These are phyloP conservation scores for Metellina segmentata DNA, from an alignment of 2,888 invertebrate genomes.

Conservation along the genomic window DNA sequence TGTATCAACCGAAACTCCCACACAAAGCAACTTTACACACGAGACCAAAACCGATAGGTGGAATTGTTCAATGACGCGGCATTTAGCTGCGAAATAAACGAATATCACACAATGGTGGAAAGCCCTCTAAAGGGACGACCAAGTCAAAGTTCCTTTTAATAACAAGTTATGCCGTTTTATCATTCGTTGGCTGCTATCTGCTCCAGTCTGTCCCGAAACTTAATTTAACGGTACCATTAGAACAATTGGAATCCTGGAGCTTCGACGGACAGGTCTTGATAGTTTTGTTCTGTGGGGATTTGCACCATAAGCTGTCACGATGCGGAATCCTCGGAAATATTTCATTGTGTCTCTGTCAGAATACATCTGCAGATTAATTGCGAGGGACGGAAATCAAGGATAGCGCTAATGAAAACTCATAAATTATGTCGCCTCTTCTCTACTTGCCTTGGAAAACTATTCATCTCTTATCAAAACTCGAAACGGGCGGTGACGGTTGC, in stretches of 20 bases:
- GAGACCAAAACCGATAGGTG: background rate
- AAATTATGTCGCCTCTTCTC: constrained; percentile 45
- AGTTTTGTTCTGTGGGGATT: constrained; percentile 30
- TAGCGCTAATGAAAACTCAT: constrained; percentile 68
- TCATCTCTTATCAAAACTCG: constrained; percentile 49
- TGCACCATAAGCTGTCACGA: constrained; percentile 46
- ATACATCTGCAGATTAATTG: constrained; percentile 64
- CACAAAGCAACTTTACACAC: no score
- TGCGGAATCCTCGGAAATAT: constrained; percentile 31
- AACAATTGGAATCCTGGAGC: constrained; percentile 33
- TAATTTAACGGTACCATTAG: constrained; percentile 37
- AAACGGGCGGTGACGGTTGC: constrained; percentile 35
- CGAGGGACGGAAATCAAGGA: constrained; percentile 50
- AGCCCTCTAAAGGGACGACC: constrained; percentile 4
- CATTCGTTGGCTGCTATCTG: no score
- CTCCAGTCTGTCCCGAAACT: constrained; percentile 5
- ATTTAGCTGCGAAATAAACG: constrained; percentile 15
- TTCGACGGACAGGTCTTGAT: constrained; percentile 3
- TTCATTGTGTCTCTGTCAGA: constrained; percentile 58
- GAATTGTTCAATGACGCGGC: constrained; percentile 18
- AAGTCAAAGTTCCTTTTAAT: constrained; percentile 18
- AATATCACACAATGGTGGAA: background rate
- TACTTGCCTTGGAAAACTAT: constrained; percentile 21
- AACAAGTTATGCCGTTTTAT: background rate
- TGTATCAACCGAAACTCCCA: no score